Base-by-base conservation (phyloP, 2,797 vertebrate species). In the Poeciliopsis paucimaculata region DNA sequence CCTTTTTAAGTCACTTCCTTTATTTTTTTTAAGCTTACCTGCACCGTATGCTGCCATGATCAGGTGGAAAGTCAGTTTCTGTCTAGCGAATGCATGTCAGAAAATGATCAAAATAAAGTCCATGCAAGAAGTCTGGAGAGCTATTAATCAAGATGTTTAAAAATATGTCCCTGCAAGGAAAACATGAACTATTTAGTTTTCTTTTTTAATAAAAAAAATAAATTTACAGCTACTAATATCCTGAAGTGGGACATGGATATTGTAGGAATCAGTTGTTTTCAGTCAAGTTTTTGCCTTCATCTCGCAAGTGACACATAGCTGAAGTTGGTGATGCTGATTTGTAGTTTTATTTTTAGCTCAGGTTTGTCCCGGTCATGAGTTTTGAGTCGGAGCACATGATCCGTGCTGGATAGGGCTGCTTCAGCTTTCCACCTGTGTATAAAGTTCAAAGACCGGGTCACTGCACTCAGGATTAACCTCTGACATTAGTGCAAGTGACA, bases 381-480 rank as follows among this genome's bases (percentile, higher is more conserved):
- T 64, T 78, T 74, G 36, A 18, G 26, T 72, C 45, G 75, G 62
- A 76, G 75, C 71, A 77, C 31, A n/a, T 78, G 78, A 76, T 72
- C 34, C 41, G 66, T n/a, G 2, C 47, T n/a, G 41, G 41, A 31
- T 51, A 2, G 55, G 57, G 1, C 53, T 71, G 46, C 72, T 55
- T 70, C 28, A 43, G 39, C 18, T 18, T 57, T 57, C 66, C 76
- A 89, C 81, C 81, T 86, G 87, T 43, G 84, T 70, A 57, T 31
- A 39, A 46, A 77, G 78, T 76, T 78, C 70, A 85, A 18, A 47
- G 16, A 66, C 47, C 9, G 1, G 46, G 41, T 73, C 16, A 1
- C 0, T 43, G 62, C 64, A 28, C 46, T 77, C 31, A 76, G 71
- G 77, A 73, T 82, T 62, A 51, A 82, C 72, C 36, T 36, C 0